These are phyloP conservation scores for Leguminivora glycinivorella DNA, from an alignment of 1,140 invertebrate genomes.

Conservation along the genomic window DNA sequence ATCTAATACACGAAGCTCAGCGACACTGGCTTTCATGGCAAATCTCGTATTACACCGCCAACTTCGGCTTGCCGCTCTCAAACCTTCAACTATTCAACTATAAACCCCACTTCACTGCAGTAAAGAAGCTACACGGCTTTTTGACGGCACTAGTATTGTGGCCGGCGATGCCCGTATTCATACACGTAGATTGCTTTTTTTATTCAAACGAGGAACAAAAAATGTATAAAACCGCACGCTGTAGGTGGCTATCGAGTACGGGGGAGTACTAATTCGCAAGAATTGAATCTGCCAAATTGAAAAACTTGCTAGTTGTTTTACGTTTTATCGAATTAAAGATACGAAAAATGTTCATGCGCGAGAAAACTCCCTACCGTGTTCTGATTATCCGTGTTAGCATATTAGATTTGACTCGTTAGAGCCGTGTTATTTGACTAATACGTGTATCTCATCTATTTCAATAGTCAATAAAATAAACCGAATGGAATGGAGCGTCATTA, in stretches of 20 bases:
- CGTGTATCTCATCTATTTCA: slow-evolving; percentile 7
- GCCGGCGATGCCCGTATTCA: slow-evolving; percentile 57
- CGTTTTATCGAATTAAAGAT: slow-evolving; percentile 2
- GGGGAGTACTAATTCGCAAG: slow-evolving; percentile 47
- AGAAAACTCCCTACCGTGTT: background rate
- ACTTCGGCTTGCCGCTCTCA: slow-evolving; percentile 37
- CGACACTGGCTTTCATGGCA: slow-evolving; percentile 71
- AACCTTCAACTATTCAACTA: slow-evolving; percentile 39
- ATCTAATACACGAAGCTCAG: slow-evolving; percentile 76
- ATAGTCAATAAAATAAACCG: slow-evolving; percentile 10
- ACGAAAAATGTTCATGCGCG: background rate
- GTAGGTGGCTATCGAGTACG: slow-evolving; percentile 61
- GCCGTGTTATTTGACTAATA: background rate
- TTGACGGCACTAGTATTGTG: slow-evolving; percentile 42
- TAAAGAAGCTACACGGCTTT: slow-evolving; percentile 39
- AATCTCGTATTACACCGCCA: slow-evolving; percentile 69
- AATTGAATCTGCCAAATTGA: slow-evolving; percentile 49
- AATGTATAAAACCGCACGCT: slow-evolving; percentile 48
- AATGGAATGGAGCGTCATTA: slow-evolving; percentile 1
- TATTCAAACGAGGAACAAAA: slow-evolving; percentile 61
- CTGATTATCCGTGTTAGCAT: too few species aligned
- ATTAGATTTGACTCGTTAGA: background rate
- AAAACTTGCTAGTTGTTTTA: slow-evolving; percentile 30
- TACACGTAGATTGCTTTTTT: slow-evolving; percentile 65
- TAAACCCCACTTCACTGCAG: slow-evolving; percentile 43